These are phyloP conservation scores for Nomia melanderi DNA, from an alignment of 1,140 invertebrate species.

Conservation along the genomic window DNA sequence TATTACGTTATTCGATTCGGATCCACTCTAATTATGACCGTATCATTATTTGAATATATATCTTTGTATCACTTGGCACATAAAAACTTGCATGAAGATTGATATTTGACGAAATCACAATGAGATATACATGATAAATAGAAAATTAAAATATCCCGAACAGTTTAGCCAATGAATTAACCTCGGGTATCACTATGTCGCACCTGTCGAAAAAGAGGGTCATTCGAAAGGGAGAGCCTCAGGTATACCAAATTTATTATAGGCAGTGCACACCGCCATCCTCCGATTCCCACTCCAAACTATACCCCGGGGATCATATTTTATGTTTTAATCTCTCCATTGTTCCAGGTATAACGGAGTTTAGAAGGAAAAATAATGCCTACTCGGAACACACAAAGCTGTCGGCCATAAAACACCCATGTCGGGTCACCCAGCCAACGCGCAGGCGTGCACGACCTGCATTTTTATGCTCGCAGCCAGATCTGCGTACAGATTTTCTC, in stretches of 20 bases:
- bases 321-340: constrained; percentile 81
- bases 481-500: constrained; percentile 78
- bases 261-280: constrained; percentile 33
- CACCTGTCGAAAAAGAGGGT: constrained; percentile 35
- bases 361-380: constrained; percentile 80
- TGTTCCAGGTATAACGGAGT: constrained; percentile 81
- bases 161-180: constrained; percentile 28
- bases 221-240: constrained; percentile 27
- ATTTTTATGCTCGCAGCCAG: constrained; percentile 78
- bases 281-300: constrained; percentile 41
- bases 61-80: no score
- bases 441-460: constrained; percentile 77
- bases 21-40: no score
- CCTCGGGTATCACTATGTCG: constrained; percentile 17
- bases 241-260: constrained; percentile 62
- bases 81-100: no score
- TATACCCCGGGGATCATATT: constrained; percentile 76
- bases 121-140: neutral
- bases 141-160: neutral
- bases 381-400: constrained; percentile 79
- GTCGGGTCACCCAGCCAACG: constrained; percentile 66
- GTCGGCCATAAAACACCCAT: constrained; percentile 78
- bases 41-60: no score
- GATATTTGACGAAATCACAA: no score
- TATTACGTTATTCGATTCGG: no score